Conservation (phyloP, 2,888 invertebrate species). For the Cepaea hortensis region DNA sequence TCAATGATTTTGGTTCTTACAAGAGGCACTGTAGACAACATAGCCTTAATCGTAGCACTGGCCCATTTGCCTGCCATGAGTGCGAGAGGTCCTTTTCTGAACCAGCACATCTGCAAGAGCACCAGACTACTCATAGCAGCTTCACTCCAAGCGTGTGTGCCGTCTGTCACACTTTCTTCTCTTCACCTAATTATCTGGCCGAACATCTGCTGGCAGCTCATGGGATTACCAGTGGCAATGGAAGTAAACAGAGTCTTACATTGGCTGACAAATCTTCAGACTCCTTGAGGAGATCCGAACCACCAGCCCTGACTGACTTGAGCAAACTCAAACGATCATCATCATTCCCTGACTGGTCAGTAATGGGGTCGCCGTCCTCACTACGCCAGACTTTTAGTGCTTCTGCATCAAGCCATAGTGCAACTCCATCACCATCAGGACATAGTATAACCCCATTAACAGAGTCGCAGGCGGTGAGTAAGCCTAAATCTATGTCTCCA, state of each 20-base stretch:
- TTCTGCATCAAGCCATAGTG: background rate
- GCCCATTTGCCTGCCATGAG: constrained; percentile 61
- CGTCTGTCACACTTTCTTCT: constrained; percentile 53
- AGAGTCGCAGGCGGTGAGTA: background rate
- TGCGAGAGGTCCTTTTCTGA: constrained; percentile 61
- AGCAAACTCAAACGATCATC: background rate
- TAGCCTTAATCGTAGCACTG: constrained; percentile 50
- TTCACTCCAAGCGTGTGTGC: constrained; percentile 50
- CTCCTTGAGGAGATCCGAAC: background rate
- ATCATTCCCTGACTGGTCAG: background rate
- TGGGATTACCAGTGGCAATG: background rate
- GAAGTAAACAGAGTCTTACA: background rate
- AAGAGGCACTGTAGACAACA: constrained; percentile 71
- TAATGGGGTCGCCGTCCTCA: background rate
- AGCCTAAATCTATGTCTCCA: background rate
- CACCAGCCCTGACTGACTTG: background rate
- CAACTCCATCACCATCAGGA: background rate
- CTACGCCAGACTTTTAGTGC: background rate
- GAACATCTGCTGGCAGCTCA: constrained; percentile 50
- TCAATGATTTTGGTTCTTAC: constrained; percentile 72
- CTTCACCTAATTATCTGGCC: constrained; percentile 41
- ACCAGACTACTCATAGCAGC: constrained; percentile 50
- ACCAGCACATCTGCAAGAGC: constrained; percentile 57
- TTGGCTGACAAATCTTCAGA: background rate
- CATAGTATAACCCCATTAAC: background rate